phyloP scores from a whole-genome alignment of 2,113 vertebrate species.

The Chaetura pelagica region DNA sequence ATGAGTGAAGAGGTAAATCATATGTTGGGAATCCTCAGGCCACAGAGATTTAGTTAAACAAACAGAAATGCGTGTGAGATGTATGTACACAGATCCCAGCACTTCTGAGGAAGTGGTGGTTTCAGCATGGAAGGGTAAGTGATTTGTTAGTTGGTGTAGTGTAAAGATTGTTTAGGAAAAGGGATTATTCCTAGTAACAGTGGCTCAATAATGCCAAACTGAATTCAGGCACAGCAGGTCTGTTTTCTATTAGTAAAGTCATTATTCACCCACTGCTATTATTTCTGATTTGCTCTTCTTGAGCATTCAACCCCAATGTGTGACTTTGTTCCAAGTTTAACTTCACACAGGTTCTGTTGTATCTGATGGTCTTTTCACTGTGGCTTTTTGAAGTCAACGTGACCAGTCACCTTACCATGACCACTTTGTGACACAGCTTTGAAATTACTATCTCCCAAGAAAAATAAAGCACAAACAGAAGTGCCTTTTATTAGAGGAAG shows the following conservation, averaged over 20 bases:
- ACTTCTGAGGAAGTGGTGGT: background rate
- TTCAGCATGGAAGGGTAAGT: background rate
- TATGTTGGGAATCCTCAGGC: background rate
- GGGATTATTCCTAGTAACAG: background rate
- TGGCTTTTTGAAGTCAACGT: background rate
- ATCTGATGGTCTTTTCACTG: background rate
- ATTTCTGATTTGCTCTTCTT: background rate
- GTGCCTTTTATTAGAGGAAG: background rate
- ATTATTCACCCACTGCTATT: background rate
- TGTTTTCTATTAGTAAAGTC: background rate
- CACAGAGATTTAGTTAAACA: background rate
- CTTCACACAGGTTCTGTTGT: background rate
- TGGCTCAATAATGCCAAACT: background rate
- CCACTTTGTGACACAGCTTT: background rate
- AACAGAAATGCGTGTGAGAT: background rate
- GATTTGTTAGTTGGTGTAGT: background rate
- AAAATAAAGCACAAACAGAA: background rate
- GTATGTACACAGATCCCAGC: background rate
- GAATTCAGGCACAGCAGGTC: background rate
- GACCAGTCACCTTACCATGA: background rate
- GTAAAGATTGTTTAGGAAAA: slow-evolving; percentile 24
- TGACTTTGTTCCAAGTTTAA: background rate
- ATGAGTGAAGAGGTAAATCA: background rate
- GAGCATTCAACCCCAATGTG: background rate
- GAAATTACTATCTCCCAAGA: background rate